Conservation (phyloP, 2,888 invertebrate genomes). For the Dasypogon diadema region DNA sequence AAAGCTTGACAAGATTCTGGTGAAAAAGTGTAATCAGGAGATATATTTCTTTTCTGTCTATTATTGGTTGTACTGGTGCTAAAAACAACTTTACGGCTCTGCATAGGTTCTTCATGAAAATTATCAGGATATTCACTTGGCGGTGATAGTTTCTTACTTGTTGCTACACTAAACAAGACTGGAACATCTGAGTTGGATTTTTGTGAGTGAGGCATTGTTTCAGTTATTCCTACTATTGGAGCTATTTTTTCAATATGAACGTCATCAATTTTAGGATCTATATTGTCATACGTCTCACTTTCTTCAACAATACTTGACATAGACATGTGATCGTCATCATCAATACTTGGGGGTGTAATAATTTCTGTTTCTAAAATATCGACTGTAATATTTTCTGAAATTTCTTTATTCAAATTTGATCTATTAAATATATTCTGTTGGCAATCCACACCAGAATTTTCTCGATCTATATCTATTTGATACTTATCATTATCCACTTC, state of each 20-base stretch:
- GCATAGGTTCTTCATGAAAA: background rate
- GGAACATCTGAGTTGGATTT: conserved; percentile 5
- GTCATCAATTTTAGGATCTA: conserved; percentile 16
- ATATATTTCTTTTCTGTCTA: conserved; percentile 1
- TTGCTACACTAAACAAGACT: conserved; percentile 24
- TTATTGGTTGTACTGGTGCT: conserved; percentile 5
- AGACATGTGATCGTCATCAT: conserved; percentile 9
- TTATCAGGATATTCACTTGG: background rate
- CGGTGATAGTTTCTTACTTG: conserved; percentile 15
- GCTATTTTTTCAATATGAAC: conserved; percentile 32
- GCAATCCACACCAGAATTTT: background rate
- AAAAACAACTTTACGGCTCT: conserved; percentile 14
- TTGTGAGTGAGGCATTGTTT: background rate
- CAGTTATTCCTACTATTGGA: background rate
- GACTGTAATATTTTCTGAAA: background rate
- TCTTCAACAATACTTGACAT: conserved; percentile 27
- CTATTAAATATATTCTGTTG: background rate
- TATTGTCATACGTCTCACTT: conserved; percentile 26
- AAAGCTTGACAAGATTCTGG: background rate
- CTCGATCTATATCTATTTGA: background rate
- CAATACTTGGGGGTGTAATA: background rate
- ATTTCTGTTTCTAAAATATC: background rate
- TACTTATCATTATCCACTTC: background rate
- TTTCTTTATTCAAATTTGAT: no score
- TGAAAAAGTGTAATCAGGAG: background rate